These are phyloP conservation scores for Numida meleagris DNA, from an alignment of 2,113 vertebrate genomes.

Conservation along the genomic window DNA sequence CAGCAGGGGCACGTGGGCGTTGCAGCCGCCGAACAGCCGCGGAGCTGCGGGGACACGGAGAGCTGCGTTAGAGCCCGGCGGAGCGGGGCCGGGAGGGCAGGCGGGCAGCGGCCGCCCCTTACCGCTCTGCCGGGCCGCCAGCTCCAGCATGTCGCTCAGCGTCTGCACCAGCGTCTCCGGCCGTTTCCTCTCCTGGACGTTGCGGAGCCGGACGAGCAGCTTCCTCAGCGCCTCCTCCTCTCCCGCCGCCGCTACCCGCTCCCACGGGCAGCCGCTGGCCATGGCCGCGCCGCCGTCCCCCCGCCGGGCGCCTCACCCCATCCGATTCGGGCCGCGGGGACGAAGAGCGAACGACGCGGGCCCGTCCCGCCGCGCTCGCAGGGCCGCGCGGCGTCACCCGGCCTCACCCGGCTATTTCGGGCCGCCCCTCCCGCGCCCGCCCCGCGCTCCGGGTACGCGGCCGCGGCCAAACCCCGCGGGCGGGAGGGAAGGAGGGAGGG, in stretches of 20 bases:
- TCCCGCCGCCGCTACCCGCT: slow-evolving; percentile 74
- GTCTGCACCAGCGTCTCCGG: slow-evolving; percentile 87
- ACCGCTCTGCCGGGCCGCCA: slow-evolving; percentile 84
- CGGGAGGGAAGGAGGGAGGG: no score
- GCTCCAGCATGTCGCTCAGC: slow-evolving; percentile 86
- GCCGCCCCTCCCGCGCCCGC: background rate
- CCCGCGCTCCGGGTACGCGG: background rate
- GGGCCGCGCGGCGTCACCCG: background rate
- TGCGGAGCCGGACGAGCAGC: slow-evolving; percentile 87
- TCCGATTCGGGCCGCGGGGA: background rate
- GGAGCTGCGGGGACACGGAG: slow-evolving; percentile 70
- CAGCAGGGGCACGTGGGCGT: slow-evolving; percentile 85
- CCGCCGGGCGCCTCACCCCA: background rate
- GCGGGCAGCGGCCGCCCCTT: slow-evolving; percentile 31
- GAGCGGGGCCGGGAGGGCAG: background rate
- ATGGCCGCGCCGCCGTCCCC: slow-evolving; percentile 24
- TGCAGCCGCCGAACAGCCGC: slow-evolving; percentile 85
- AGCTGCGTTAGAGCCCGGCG: background rate
- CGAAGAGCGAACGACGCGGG: no score
- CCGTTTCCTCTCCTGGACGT: slow-evolving; percentile 85
- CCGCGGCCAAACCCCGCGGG: background rate
- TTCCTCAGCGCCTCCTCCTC: slow-evolving; percentile 83
- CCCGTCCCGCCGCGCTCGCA: background rate
- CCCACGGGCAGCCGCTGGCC: slow-evolving; percentile 50
- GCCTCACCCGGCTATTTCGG: background rate